Evolutionary conservation across 2,888 invertebrate species (phyloP), one percentile per base, ranked within the genome.

Genomic region (Aromia moschata): DNA sequence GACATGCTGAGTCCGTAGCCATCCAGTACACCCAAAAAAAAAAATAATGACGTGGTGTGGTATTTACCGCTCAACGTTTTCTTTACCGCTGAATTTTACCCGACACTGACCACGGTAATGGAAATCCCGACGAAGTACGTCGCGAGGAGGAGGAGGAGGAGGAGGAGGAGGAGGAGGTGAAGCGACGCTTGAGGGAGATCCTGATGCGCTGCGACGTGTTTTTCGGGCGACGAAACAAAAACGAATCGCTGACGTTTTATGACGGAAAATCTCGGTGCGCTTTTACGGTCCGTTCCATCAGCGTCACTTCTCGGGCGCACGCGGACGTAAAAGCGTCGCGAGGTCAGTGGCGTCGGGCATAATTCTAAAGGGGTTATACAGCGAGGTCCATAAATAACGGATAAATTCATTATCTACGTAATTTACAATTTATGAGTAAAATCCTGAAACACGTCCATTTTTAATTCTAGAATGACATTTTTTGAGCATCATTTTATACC

Each of bases 331-430:
- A n/a, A n/a, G n/a, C n/a, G n/a, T n/a, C n/a, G n/a, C n/a, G n/a
- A n/a, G n/a, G n/a, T n/a, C n/a, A n/a, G n/a, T n/a, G n/a, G 17
- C 10, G 12, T 18, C 1, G 4, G 20, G 7, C 12, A 41, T 41
- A 41, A 41, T n/a, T n/a, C 11, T 18, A 25, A 20, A 25, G 12
- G 25, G 2, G 25, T 9, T 2, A 4, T 11, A 2, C 43, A 18
- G 14, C 10, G 4, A 7, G 25, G 25, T 7, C 40, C 51, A 55
- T 58, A 51, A 46, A 63, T 64, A 53, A 60, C 58, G 56, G 56
- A 64, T 61, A 61, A 64, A 64, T 64, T 61, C 36, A 5, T n/a
- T n/a, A n/a, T n/a, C n/a, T n/a, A n/a, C n/a, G n/a, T n/a, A n/a
- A n/a, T n/a, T n/a, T n/a, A n/a, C n/a, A n/a, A n/a, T n/a, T n/a